Percentiles rank a stretch among this genome's conserved stretches.
Evolutionary conservation across 2,888 invertebrate species (phyloP).

Genomic region (Aphodius sticticus): DNA sequence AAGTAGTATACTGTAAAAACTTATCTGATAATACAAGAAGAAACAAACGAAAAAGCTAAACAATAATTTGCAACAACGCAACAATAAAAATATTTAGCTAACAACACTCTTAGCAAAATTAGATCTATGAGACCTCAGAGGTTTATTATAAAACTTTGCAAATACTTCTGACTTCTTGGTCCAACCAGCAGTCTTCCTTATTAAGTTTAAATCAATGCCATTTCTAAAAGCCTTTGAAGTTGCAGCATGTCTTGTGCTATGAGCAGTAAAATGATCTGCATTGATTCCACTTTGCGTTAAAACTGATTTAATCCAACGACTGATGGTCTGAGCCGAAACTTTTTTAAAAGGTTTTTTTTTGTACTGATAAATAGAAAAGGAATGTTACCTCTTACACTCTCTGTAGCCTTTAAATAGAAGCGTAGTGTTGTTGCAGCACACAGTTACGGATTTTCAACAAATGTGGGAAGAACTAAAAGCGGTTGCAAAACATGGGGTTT

Average conservation of each 20-base stretch:
- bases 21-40: neutral
- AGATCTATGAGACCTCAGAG: neutral
- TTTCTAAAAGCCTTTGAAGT: neutral
- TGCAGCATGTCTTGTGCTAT: conserved; percentile 4
- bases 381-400: conserved; percentile 4
- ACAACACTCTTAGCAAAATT: neutral
- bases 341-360: neutral
- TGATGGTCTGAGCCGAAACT: neutral
- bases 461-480: neutral
- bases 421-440: neutral
- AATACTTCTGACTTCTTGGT: too few relatives aligned
- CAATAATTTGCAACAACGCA: neutral
- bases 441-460: neutral
- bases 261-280: neutral
- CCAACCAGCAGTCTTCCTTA: too few relatives aligned
- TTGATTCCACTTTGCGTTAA: neutral
- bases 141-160: neutral
- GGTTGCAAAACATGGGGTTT: neutral
- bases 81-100: neutral
- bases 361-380: neutral
- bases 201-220: neutral
- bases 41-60: neutral
- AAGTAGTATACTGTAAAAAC: neutral
- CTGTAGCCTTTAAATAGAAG: neutral
- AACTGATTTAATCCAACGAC: neutral